These are phyloP conservation scores for Trisateles emortualis DNA, from an alignment of 2,888 invertebrate genomes.

Conservation along the genomic window DNA sequence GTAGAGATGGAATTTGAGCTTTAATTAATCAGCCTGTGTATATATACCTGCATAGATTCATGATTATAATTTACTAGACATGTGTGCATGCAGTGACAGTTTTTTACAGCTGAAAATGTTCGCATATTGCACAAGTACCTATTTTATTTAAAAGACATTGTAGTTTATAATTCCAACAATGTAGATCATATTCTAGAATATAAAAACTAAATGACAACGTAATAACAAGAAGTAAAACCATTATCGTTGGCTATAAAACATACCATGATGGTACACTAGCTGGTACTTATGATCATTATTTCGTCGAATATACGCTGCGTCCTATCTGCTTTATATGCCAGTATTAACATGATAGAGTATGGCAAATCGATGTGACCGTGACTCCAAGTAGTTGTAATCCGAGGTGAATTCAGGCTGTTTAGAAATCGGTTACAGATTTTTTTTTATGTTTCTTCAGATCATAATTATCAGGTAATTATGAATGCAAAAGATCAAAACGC, in stretches of 20 bases:
- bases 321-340: conserved; percentile 28
- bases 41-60: no score
- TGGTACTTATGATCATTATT: conserved; percentile 18
- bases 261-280: conserved; percentile 22
- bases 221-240: conserved; percentile 28
- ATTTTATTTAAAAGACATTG: no score
- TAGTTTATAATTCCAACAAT: no score
- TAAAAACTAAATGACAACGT: neutral
- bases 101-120: no score
- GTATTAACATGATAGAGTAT: conserved; percentile 42
- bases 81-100: no score
- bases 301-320: conserved; percentile 33
- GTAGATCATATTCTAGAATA: no score
- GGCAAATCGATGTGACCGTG: conserved; percentile 36
- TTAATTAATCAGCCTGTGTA: no score
- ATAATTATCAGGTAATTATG: no score
- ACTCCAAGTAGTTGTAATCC: conserved; percentile 20
- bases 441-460: neutral
- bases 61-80: no score
- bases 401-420: neutral
- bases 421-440: neutral
- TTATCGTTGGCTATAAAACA: conserved; percentile 31
- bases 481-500: no score
- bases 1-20: no score
- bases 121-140: no score